These are phyloP conservation scores for Danaus chrysippus DNA, from an alignment of 2,888 invertebrate genomes.

Conservation along the genomic window DNA sequence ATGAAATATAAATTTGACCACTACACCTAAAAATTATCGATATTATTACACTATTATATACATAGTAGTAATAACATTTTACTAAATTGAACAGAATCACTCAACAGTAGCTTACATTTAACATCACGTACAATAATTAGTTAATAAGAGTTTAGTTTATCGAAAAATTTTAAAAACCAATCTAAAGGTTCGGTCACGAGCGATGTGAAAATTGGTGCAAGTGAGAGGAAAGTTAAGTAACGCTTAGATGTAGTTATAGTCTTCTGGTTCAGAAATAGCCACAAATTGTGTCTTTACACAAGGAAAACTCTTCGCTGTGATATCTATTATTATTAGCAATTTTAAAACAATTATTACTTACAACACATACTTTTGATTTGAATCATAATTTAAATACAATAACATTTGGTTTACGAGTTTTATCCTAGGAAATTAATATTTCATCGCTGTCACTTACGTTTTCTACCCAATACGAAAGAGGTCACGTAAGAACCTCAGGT, in stretches of 20 bases:
- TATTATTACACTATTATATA: no score
- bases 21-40: no score
- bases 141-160: slow-evolving; percentile 57
- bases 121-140: slow-evolving; percentile 36
- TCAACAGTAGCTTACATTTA: slow-evolving; percentile 28
- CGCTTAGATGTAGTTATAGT: background rate
- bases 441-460: slow-evolving; percentile 8
- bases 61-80: slow-evolving; percentile 23
- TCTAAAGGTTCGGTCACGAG: slow-evolving; percentile 37
- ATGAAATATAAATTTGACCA: no score
- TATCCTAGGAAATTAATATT: background rate
- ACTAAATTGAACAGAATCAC: slow-evolving; percentile 10
- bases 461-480: slow-evolving; percentile 8
- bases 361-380: no score
- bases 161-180: slow-evolving; percentile 48
- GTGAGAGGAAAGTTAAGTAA: slow-evolving; percentile 16
- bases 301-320: background rate
- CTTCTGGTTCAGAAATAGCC: background rate
- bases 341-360: background rate
- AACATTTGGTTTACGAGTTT: background rate
- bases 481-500: slow-evolving; percentile 64
- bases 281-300: background rate
- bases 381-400: background rate
- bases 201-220: slow-evolving; percentile 42
- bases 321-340: background rate